A percentile compares a stretch with the other conserved stretches of the same genome.
These are phyloP conservation scores for Unio delphinus DNA, from an alignment of 2,888 invertebrate genomes.

Conservation along the genomic window DNA sequence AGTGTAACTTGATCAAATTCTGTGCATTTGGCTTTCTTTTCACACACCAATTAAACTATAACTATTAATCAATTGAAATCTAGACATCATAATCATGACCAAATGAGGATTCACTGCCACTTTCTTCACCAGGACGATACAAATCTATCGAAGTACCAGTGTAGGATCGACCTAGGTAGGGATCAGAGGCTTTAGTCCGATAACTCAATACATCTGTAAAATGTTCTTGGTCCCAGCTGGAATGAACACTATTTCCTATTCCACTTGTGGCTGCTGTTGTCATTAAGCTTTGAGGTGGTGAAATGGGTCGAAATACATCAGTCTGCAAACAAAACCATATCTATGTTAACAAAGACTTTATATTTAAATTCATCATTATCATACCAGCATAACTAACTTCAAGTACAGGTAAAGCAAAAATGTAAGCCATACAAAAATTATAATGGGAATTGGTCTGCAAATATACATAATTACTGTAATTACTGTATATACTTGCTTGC, in stretches of 20 bases:
- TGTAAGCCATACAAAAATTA: too few species aligned
- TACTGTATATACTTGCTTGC: not conserved
- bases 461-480: not conserved
- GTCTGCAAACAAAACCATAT: too few species aligned
- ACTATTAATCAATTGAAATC: constrained; percentile 8
- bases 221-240: constrained; percentile 35
- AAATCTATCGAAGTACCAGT: constrained; percentile 19
- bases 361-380: too few species aligned
- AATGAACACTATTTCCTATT: constrained; percentile 29
- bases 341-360: too few species aligned
- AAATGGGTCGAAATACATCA: too few species aligned
- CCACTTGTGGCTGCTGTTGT: constrained; percentile 25
- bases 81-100: constrained; percentile 27
- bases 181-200: constrained; percentile 8
- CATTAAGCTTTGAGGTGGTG: constrained; percentile 12
- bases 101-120: constrained; percentile 23
- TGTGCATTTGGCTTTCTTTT: not conserved
- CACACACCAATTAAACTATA: too few species aligned
- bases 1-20: not conserved
- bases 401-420: too few species aligned
- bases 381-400: too few species aligned
- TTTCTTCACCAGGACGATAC: constrained; percentile 17
- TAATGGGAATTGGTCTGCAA: not conserved
- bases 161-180: constrained; percentile 25
- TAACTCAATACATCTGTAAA: too few species aligned